Percentiles rank a stretch among this genome's conserved stretches.
phyloP scores from a whole-genome alignment of 2,888 invertebrate species.

The Drosophila maculinotata region DNA sequence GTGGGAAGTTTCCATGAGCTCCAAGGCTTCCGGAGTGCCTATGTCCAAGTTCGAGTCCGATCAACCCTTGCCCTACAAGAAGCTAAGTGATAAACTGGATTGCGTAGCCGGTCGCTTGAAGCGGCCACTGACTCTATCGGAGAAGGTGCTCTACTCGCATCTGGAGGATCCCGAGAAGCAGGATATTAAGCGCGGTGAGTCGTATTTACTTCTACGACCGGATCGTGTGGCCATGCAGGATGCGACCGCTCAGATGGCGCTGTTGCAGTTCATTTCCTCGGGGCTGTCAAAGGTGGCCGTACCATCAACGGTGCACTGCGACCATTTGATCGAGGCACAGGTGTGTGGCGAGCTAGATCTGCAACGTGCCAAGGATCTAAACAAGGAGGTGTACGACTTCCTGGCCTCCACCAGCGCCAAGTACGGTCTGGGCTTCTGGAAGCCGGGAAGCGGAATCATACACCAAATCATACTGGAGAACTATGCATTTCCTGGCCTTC shows the following conservation, averaged over 20 bases:
- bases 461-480: constrained; percentile 99
- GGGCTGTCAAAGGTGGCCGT: constrained; percentile 97
- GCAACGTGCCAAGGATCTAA: constrained; percentile 94
- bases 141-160: constrained; percentile 99
- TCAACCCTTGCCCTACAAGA: constrained; percentile 91
- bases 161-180: constrained; percentile 95
- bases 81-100: constrained; percentile 90
- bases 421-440: constrained; percentile 99
- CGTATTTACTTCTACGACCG: constrained; percentile 96
- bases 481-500: constrained; percentile 98
- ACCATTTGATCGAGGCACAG: constrained; percentile 99
- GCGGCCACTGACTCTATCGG: constrained; percentile 97
- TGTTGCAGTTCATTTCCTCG: constrained; percentile 99
- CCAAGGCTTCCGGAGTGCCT: constrained; percentile 92
- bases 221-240: constrained; percentile 99
- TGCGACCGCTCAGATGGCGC: constrained; percentile 99
- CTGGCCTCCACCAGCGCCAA: constrained; percentile 97
- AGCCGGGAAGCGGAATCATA: constrained; percentile 99
- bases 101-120: constrained; percentile 93
- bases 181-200: constrained; percentile 95
- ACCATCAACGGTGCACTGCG: constrained; percentile 99
- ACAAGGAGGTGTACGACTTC: constrained; percentile 97
- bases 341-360: constrained; percentile 95
- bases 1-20: constrained; percentile 90
- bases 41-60: constrained; percentile 96